phyloP scores from a whole-genome alignment of 2,113 vertebrate species.

The Zonotrichia leucophrys region DNA sequence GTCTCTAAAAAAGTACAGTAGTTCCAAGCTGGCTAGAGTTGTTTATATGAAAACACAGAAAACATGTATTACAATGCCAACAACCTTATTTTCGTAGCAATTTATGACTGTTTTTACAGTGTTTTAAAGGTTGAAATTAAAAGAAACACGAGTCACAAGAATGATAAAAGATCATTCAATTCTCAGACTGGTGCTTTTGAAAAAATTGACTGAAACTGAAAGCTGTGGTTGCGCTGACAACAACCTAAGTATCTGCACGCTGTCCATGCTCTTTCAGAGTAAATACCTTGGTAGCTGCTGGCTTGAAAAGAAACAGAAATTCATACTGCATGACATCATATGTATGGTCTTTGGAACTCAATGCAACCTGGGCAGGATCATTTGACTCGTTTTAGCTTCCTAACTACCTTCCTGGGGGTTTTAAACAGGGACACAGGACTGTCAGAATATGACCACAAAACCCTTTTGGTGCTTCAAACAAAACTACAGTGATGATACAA shows the following conservation, averaged over 20 bases:
- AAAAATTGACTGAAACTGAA: not conserved
- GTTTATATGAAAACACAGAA: not conserved
- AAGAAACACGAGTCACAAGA: not conserved
- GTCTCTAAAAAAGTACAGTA: not conserved
- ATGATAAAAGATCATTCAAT: not conserved
- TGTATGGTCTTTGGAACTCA: fast-evolving
- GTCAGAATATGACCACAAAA: not conserved
- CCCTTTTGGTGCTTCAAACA: not conserved
- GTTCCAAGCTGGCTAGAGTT: not conserved
- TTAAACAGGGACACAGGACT: not conserved
- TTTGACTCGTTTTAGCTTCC: not conserved
- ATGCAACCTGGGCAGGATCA: not conserved
- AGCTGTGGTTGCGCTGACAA: not conserved
- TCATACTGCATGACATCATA: not conserved
- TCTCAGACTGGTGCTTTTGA: not conserved
- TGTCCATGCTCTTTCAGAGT: not conserved
- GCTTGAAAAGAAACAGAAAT: not conserved
- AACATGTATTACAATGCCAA: not conserved
- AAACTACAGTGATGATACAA: not conserved
- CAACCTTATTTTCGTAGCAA: not conserved
- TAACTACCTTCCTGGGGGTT: not conserved
- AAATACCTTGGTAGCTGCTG: not conserved
- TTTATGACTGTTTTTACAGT: not conserved
- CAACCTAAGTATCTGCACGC: not conserved
- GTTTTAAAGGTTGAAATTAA: not conserved